A percentile compares a stretch with the other conserved stretches of the same genome.
These are phyloP conservation scores for Anthophora plumipes DNA, from an alignment of 2,888 invertebrate species.

Conservation along the genomic window DNA sequence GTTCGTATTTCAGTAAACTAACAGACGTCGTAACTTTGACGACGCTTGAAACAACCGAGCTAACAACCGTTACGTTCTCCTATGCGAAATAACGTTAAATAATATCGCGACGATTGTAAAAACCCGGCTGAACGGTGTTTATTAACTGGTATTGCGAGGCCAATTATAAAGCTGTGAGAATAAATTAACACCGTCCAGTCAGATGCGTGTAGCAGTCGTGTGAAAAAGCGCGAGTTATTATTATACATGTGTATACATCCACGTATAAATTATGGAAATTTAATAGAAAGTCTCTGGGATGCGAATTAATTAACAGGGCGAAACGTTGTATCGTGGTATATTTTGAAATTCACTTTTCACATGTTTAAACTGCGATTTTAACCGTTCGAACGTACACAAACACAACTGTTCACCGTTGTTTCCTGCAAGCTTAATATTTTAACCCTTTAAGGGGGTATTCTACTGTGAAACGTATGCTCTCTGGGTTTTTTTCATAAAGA, in stretches of 20 bases:
- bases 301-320: slow-evolving; percentile 16
- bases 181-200: slow-evolving; percentile 1
- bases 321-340: not conserved
- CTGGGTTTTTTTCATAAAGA: no score
- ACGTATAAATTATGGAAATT: slow-evolving; percentile 24
- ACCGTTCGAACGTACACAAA: no score
- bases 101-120: not conserved
- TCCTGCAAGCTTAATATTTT: not conserved
- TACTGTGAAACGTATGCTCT: no score
- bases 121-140: not conserved
- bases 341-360: not conserved
- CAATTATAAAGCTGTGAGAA: slow-evolving; percentile 16
- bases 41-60: not conserved
- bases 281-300: not conserved
- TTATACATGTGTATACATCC: no score
- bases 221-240: not conserved
- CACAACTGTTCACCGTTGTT: not conserved
- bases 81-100: slow-evolving; percentile 14
- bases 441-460: no score
- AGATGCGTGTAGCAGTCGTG: not conserved
- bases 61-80: not conserved
- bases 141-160: not conserved
- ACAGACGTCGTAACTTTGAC: slow-evolving; percentile 41
- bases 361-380: not conserved
- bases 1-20: slow-evolving; percentile 27